phyloP scores from a whole-genome alignment of 2,113 vertebrate species.

The Callocephalon fimbriatum region DNA sequence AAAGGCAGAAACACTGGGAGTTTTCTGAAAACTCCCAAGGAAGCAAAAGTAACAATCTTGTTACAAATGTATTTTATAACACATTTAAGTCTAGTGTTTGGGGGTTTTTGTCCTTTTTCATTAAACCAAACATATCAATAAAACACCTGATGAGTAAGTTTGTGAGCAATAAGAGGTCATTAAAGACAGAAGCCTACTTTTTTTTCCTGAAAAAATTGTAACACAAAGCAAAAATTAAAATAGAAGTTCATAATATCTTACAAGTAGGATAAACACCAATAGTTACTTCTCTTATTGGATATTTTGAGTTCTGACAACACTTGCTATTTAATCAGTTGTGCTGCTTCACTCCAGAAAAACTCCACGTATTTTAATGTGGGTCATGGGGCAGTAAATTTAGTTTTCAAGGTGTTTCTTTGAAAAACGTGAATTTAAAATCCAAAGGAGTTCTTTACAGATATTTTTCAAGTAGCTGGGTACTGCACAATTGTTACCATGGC shows the following conservation, averaged over 20 bases:
- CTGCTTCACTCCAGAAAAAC: background rate
- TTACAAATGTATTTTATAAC: background rate
- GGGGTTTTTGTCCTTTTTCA: background rate
- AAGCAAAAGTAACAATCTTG: background rate
- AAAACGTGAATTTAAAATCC: background rate
- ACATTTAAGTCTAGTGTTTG: rapidly evolving
- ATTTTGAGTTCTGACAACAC: background rate
- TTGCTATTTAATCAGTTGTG: background rate
- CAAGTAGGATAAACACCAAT: background rate
- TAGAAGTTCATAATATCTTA: background rate
- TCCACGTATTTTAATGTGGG: background rate
- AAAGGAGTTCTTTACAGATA: background rate
- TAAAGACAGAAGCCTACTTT: background rate
- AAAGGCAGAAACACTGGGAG: background rate
- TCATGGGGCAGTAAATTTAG: rapidly evolving
- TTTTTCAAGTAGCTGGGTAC: background rate
- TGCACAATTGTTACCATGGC: background rate
- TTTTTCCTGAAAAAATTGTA: background rate
- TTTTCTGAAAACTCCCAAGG: background rate
- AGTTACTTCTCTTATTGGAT: background rate
- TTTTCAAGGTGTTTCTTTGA: background rate
- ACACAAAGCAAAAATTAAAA: background rate
- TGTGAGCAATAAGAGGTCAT: background rate
- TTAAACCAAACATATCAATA: background rate
- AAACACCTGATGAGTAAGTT: background rate